Evolutionary conservation across 2,113 vertebrate species (phyloP), one percentile per base, ranked within the genome.

Genomic region (Plotosus lineatus): DNA sequence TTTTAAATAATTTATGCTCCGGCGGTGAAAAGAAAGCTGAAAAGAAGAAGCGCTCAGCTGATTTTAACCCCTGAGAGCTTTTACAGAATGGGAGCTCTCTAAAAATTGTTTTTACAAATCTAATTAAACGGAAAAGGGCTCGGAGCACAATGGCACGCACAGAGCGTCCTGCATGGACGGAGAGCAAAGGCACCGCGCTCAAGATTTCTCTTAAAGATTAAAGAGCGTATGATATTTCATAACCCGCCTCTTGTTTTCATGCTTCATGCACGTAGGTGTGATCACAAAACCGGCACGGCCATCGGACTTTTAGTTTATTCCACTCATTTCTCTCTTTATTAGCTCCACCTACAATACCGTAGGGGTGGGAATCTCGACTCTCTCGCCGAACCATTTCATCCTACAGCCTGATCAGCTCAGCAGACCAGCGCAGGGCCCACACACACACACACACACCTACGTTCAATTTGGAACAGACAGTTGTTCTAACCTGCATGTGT

Each of bases 1-100:
- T 98, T 94, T 99, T 99, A 98, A 99, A 99, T 99, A 99, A 99
- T 99, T 98, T 98, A 98, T 98, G 97, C 97, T 98, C 96, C 97
- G 96, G 97, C 96, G 97, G 97, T 98, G 97, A 97, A 99, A 98
- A 98, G 97, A 96, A 73, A 95, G 95, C 96, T 96, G 96, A 98
- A 97, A 97, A 78, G 75, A 77, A 96, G 96, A 97, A 98, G 97
- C 96, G 95, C 95, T 97, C 95, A 95, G 95, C 95, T 96, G 95
- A 98, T 97, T 97, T 99, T 98, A 98, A 98, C 97, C 96, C 97
- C 95, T 97, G 93, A 94, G 93, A 94, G 93, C 93, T 94, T 94
- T 94, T 93, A 94, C 91, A 90, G 91, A 93, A 92, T 93, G 46
- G 93, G 93, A 93, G 93, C 93, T 91, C 93, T 94, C 92, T 91